Evolutionary conservation across 2,113 vertebrate species (phyloP), one percentile per base, ranked within the genome.

Genomic region (Carassius gibelio): DNA sequence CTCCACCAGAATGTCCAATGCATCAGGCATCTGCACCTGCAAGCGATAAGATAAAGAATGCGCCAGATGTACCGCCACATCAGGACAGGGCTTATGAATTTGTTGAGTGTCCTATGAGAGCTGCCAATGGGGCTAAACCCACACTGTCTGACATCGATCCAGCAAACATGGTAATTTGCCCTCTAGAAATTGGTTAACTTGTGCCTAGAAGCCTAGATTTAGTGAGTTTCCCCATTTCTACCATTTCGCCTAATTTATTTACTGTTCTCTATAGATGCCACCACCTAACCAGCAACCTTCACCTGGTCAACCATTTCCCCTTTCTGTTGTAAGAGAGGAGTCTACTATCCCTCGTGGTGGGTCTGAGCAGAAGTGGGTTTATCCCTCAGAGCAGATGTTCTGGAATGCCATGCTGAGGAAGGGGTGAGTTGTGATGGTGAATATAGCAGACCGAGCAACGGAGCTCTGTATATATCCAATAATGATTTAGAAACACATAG

Each of bases 341-440:
- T 97, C 96, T 2, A 94, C 90, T 5, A 97, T 97, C 90, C 96
- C 96, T 0, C 93, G 96, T 86, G 91, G 95, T 5, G 89, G 91
- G 75, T 94, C 95, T 48, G 94, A 95, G n/a, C 95, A 96, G 86
- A 95, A 96, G 19, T 97, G 96, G 96, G 96, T 97, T 66, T 97
- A 97, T 85, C 96, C 96, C 82, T 97, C 96, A 2, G 96, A 97
- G 75, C 96, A 97, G 57, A 97, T 97, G 96, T 97, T 96, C 89
- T 97, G 96, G 96, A 97, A 97, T 89, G 96, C 96, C 9, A 97
- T 97, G 96, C 90, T 97, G 26, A 94, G 89, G 84, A 97, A 97
- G 91, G 96, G 96, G 96, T 97, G 87, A 92, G 92, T 89, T 88
- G 42, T 10, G 42, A 69, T 38, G 34, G 8, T 21, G 45, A 45